Evolutionary conservation across 2,113 vertebrate genomes (phyloP), one percentile per base, ranked within the genome.

Genomic region (Chlamydotis undulata): DNA sequence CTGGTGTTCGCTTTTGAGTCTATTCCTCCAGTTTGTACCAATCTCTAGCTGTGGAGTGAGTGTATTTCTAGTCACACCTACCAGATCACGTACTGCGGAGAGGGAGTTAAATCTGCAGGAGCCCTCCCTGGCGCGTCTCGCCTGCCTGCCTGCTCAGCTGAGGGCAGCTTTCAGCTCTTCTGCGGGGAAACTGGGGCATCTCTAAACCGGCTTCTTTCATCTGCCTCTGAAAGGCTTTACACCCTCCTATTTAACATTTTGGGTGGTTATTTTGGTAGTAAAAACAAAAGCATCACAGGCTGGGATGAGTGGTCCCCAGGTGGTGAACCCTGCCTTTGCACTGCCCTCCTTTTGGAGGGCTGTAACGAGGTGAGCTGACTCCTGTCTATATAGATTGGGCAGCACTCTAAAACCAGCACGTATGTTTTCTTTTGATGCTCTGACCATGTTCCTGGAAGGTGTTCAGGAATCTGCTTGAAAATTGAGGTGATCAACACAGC

Each of bases 11-110:
- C 74, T 77, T 83, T 74, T 31, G 25, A 63, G 23, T 47, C 41
- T 56, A 49, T 63, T 79, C 24, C 25, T 89, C 25, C 35, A 0
- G 0, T 64, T 84, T 0, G 0, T 67, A 23, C 7, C 1, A 4
- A 15, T 76, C 49, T 64, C 45, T 26, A 9, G 60, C 83, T 6
- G 4, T 33, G 64, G 24, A 59, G 64, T 60, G 23, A 23, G 19
- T 19, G 39, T 39, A 50, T 93, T 84, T 22, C 31, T 31, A 13
- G 17, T 29, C 24, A 61, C 5, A 2, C 1, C 0, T 23, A 43
- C 41, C 24, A 2, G 60, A 50, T 50, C 49, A 12, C 1, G 7
- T 43, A 26, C n/a, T 1, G 9, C 0, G 3, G n/a, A 35, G 83
- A 53, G 69, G 45, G 47, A 64, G 65, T 82, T 74, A 26, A 26